phyloP scores from a whole-genome alignment of 2,113 vertebrate genomes.

The Pycnonotus jocosus region DNA sequence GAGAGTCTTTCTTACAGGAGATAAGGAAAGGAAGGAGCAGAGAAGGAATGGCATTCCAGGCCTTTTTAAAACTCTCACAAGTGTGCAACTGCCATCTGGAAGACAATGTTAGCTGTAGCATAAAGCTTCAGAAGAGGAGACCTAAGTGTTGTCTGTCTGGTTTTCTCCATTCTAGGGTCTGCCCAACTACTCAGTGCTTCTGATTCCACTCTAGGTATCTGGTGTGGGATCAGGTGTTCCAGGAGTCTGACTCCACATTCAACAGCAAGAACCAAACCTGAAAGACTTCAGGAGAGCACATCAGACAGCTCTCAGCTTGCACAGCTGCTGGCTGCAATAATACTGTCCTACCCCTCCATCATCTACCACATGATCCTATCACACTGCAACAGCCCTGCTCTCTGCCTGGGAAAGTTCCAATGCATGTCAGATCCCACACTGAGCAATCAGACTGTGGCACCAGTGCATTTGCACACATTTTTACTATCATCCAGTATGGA shows the following conservation, averaged over 20 bases:
- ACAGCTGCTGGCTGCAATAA: background rate
- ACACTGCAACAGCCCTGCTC: background rate
- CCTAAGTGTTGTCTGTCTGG: background rate
- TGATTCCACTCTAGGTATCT: background rate
- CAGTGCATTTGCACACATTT: background rate
- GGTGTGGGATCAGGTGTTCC: too few relatives aligned
- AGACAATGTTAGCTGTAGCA: background rate
- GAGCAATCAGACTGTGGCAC: background rate
- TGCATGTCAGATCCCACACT: background rate
- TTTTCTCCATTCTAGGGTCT: background rate
- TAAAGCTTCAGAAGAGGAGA: background rate
- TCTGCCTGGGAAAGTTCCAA: background rate
- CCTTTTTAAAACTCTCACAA: background rate
- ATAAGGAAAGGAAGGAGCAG: background rate
- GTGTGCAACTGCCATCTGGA: background rate
- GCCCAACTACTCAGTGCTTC: background rate
- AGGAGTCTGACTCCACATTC: background rate
- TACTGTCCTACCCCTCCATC: background rate
- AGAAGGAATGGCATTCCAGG: background rate
- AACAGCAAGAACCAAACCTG: background rate
- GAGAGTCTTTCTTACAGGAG: background rate
- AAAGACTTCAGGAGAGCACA: background rate
- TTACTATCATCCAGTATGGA: background rate
- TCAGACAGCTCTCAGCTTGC: background rate
- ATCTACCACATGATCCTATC: background rate